Evolutionary conservation across 2,113 vertebrate species (phyloP), one percentile per base, ranked within the genome.

Genomic region (Merops nubicus): DNA sequence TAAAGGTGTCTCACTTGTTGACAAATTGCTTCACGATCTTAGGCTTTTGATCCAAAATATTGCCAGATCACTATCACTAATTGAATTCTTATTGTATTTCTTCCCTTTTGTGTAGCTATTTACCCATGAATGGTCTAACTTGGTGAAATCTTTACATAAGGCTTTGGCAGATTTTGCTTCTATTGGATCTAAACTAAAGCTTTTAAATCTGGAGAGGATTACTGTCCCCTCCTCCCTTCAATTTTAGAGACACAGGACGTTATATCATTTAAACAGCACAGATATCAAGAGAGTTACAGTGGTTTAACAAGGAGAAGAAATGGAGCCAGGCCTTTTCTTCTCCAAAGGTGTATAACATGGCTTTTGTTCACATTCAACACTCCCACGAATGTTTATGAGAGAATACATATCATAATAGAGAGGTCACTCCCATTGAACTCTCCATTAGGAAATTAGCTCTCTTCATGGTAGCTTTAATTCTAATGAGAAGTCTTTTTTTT

Each of bases 341-440:
- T 90, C 34, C 28, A 67, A 70, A 90, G 54, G n/a, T 59, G 1
- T 5, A 14, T 47, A 76, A 84, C n/a, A 6, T 36, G 22, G 14
- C 29, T 85, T 74, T 18, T 47, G 34, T 23, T 86, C 33, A 42
- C 23, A 12, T 63, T 38, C 47, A 64, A 47, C 8, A 11, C n/a
- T 84, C 0, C 0, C 16, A 7, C 54, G 33, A 63, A 45, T 0
- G 0, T 67, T 45, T n/a, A n/a, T n/a, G n/a, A n/a, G n/a, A n/a
- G n/a, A n/a, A n/a, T n/a, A n/a, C n/a, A n/a, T n/a, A n/a, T n/a
- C n/a, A n/a, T n/a, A n/a, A n/a, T n/a, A n/a, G n/a, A n/a, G n/a
- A n/a, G n/a, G n/a, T n/a, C n/a, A n/a, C n/a, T n/a, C n/a, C 12
- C 14, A 60, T 45, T 43, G 12, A 56, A 48, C 8, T 21, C n/a